Evolutionary conservation across 2,888 invertebrate genomes (phyloP).

Genomic region (Tetheella fluctuosa): DNA sequence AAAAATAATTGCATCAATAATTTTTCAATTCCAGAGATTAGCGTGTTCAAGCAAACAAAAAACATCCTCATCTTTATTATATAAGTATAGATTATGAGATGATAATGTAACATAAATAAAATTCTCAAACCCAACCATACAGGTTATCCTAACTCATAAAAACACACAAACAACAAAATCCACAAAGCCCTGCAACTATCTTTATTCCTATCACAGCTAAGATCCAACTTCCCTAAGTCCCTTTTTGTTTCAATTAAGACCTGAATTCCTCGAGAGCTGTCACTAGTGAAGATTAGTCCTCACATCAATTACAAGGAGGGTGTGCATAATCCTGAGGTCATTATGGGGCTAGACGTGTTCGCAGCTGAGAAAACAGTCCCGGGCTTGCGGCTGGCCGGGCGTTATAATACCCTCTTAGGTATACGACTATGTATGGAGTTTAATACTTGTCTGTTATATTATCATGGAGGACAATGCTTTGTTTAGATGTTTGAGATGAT

Average conservation of each 20-base stretch:
- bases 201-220: background rate
- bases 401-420: slow-evolving; percentile 12
- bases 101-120: too few species aligned
- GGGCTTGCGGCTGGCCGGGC: slow-evolving; percentile 26
- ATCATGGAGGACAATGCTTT: background rate
- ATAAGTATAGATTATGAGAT: too few species aligned
- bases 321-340: slow-evolving; percentile 39
- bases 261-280: slow-evolving; percentile 3
- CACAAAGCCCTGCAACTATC: background rate
- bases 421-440: slow-evolving; percentile 19
- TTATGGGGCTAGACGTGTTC: slow-evolving; percentile 23
- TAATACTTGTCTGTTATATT: slow-evolving; percentile 19
- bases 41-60: too few species aligned
- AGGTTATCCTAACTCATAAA: background rate
- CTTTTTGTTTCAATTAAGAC: slow-evolving; percentile 9
- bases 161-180: background rate
- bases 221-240: background rate
- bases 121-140: background rate
- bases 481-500: background rate
- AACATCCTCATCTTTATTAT: too few species aligned
- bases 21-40: too few species aligned
- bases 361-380: slow-evolving; percentile 30
- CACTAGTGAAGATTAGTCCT: slow-evolving; percentile 8
- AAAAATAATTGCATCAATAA: too few species aligned
- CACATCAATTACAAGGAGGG: slow-evolving; percentile 33